Base-by-base conservation (phyloP, 1,140 invertebrate genomes). In the Triops cancriformis region DNA sequence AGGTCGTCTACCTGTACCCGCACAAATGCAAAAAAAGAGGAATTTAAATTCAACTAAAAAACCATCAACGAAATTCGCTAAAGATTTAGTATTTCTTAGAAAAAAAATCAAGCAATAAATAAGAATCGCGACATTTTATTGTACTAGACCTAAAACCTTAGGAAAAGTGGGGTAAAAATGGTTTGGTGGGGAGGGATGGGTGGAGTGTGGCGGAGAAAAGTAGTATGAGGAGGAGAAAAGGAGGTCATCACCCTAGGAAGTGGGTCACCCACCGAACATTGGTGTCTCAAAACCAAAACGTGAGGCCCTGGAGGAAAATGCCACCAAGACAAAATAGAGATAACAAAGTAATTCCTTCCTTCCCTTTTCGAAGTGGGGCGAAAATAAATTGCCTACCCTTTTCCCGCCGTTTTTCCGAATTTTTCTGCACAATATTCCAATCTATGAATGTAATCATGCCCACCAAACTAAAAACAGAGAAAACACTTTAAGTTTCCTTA, bases 11-110 rank as follows among this genome's bases (percentile, higher is more conserved):
- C 51, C 51, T 64, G 51, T n/a, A 64, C 7, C 31, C 31, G 7
- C 31, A 64, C 23, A 64, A 23, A 64, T 23, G n/a, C n/a, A 64
- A 64, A 4, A 37, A 37, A 4, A 37, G 26, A n/a, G 26, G 14
- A 74, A 41, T n/a, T 7, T n/a, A n/a, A 74, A n/a, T 23, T 26
- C 28, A 74, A n/a, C n/a, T n/a, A n/a, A n/a, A n/a, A 74, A 74
- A 31, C 26, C n/a, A 42, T 74, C 73, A n/a, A 74, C 26, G 14
- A 23, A 28, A 7, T 31, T 74, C 9, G 14, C 3, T 31, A 31
- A 23, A 12, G 27, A 28, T 41, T 26, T 74, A 74, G 28, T 26
- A 74, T 42, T 74, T 12, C 31, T 37, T 37, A 26, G 3, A 72
- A 72, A 4, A 72, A 72, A 11, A 4, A 6, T 72, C 11, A 2